Conservation (phyloP, 2,888 invertebrate species). For the Craniophora ligustri region DNA sequence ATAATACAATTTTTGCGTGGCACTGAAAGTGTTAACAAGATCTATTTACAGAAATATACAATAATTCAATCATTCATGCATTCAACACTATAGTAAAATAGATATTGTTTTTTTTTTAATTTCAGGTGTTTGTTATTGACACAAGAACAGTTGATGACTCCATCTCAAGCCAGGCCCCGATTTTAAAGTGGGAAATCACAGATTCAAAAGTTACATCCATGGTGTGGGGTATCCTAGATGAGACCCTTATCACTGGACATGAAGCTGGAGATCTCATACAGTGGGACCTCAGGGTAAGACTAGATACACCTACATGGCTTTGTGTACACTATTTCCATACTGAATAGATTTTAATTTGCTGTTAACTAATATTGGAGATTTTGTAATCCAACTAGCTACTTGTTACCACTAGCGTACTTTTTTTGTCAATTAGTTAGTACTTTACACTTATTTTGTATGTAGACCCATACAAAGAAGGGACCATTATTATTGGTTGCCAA, state of each 20-base stretch:
- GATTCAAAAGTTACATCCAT: slow-evolving; percentile 96
- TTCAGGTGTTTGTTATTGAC: slow-evolving; percentile 94
- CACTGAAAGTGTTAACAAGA: too few species aligned
- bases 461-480: too few species aligned
- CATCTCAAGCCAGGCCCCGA: slow-evolving; percentile 91
- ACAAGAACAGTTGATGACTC: slow-evolving; percentile 93
- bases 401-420: too few species aligned
- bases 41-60: too few species aligned
- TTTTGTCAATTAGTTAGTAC: too few species aligned
- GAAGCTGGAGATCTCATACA: slow-evolving; percentile 97
- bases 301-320: neutral
- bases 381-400: too few species aligned
- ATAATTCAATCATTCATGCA: too few species aligned
- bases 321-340: neutral
- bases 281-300: slow-evolving; percentile 96
- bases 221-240: slow-evolving; percentile 98
- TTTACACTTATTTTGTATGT: too few species aligned
- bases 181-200: slow-evolving; percentile 93
- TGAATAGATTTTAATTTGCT: too few species aligned
- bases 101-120: slow-evolving; percentile 15
- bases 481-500: too few species aligned
- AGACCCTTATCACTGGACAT: slow-evolving; percentile 96
- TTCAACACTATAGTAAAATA: neutral
- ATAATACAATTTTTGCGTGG: too few species aligned
- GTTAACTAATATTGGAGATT: too few species aligned